These are phyloP conservation scores for Cataglyphis hispanica DNA, from an alignment of 1,140 invertebrate genomes.

Conservation along the genomic window DNA sequence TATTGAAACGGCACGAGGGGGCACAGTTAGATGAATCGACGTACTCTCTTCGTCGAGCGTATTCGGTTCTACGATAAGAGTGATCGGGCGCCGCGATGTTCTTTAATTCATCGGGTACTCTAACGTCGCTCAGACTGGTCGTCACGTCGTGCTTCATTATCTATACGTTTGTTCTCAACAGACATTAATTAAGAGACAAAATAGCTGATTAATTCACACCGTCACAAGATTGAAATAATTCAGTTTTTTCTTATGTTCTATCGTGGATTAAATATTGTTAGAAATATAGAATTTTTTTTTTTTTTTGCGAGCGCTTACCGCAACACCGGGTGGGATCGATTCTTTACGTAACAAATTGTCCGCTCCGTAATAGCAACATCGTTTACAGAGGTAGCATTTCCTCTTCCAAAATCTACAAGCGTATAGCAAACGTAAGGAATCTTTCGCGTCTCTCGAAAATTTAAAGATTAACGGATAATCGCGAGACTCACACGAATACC, in stretches of 20 bases:
- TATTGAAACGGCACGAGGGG: conserved; percentile 57
- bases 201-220: neutral
- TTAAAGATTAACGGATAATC: neutral
- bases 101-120: conserved; percentile 34
- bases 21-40: conserved; percentile 76
- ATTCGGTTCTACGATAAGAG: conserved; percentile 70
- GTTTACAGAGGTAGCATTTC: conserved; percentile 59
- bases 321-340: neutral
- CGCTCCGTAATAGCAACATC: conserved; percentile 27
- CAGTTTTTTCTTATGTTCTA: too few relatives aligned
- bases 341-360: conserved; percentile 14
- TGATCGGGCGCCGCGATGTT: conserved; percentile 64
- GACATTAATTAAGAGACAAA: conserved; percentile 26
- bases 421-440: neutral
- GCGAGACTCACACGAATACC: conserved; percentile 74
- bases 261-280: neutral
- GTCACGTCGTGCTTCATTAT: conserved; percentile 71
- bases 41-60: conserved; percentile 75
- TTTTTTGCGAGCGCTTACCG: conserved; percentile 25
- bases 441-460: neutral
- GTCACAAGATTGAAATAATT: neutral
- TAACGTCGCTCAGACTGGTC: conserved; percentile 78
- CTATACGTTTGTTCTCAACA: conserved; percentile 29
- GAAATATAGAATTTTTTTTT: neutral
- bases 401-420: conserved; percentile 71